Percentiles rank a stretch among this genome's conserved stretches.
phyloP scores from a whole-genome alignment of 2,888 invertebrate species.

The Eubasilissa splendida region DNA sequence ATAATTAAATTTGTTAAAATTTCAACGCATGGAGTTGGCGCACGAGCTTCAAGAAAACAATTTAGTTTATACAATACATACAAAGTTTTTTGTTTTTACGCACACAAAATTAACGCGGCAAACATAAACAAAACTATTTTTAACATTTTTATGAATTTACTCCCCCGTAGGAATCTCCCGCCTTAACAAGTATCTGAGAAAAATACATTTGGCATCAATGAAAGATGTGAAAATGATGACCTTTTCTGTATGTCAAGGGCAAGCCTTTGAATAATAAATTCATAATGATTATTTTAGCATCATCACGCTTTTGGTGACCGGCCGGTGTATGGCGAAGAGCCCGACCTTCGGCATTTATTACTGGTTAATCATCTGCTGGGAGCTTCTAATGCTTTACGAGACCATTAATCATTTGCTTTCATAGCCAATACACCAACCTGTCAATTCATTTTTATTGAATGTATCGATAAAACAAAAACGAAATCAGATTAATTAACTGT shows the following conservation, averaged over 20 bases:
- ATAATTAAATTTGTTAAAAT: too few relatives aligned
- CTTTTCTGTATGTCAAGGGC: conserved; percentile 42
- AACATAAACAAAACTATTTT: too few relatives aligned
- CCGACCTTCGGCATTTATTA: conserved; percentile 11
- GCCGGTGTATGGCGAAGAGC: neutral
- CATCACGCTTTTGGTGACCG: conserved; percentile 24
- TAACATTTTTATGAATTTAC: too few relatives aligned
- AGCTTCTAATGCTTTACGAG: neutral
- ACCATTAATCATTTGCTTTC: neutral
- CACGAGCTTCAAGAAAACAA: too few relatives aligned
- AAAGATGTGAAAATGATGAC: conserved; percentile 40
- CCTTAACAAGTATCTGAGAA: neutral
- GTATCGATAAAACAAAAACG: neutral
- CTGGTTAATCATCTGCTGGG: conserved; percentile 5
- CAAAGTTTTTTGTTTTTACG: too few relatives aligned
- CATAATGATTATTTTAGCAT: conserved; percentile 15
- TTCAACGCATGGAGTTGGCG: too few relatives aligned
- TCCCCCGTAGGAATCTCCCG: too few relatives aligned
- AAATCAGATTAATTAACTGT: neutral
- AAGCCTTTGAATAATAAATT: conserved; percentile 14
- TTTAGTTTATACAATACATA: too few relatives aligned
- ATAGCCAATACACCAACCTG: too few relatives aligned
- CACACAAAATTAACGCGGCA: too few relatives aligned
- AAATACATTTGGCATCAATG: neutral
- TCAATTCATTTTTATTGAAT: neutral